phyloP scores from a whole-genome alignment of 2,888 invertebrate species.

The Tinea semifulvella region DNA sequence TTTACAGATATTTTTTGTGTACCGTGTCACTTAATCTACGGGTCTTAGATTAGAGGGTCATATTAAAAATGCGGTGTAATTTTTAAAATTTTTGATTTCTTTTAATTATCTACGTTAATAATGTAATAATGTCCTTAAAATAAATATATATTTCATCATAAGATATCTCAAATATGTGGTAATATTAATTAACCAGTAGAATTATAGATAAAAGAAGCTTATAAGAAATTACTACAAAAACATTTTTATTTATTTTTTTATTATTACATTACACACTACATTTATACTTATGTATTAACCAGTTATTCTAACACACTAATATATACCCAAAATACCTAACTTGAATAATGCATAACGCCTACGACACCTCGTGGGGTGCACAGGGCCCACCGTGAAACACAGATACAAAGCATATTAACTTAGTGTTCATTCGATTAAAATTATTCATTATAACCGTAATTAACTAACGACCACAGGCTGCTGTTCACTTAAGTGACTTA shows the following conservation, averaged over 20 bases:
- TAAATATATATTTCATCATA: constrained; percentile 46
- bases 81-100: constrained; percentile 67
- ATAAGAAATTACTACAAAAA: constrained; percentile 66
- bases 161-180: constrained; percentile 68
- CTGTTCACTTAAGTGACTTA: no score
- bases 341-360: constrained; percentile 65
- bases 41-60: constrained; percentile 32
- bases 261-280: constrained; percentile 56
- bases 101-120: constrained; percentile 70
- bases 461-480: constrained; percentile 67
- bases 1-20: no score
- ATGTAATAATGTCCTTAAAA: constrained; percentile 67
- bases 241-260: constrained; percentile 29
- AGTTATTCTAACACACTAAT: constrained; percentile 65
- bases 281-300: constrained; percentile 61
- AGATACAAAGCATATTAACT: background rate
- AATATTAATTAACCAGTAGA: constrained; percentile 67
- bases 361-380: constrained; percentile 23
- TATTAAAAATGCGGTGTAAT: constrained; percentile 64
- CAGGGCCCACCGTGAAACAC: background rate
- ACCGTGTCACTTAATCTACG: constrained; percentile 25
- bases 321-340: constrained; percentile 68
- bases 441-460: constrained; percentile 67
- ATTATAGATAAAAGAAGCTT: constrained; percentile 67
- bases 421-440: constrained; percentile 39